These are phyloP conservation scores for Harpalus rufipes DNA, from an alignment of 2,888 invertebrate genomes.

Conservation along the genomic window DNA sequence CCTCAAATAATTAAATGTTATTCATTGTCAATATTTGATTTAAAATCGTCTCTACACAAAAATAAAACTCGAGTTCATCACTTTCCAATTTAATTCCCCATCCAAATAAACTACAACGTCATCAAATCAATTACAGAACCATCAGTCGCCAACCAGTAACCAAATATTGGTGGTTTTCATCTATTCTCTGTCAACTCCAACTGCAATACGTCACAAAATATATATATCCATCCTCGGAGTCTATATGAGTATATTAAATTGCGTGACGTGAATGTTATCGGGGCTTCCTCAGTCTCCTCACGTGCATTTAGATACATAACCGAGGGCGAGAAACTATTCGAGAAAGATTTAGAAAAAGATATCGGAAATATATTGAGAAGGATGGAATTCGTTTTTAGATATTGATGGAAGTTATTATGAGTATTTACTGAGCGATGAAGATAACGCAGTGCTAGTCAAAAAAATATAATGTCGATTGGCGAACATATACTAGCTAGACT, in stretches of 20 bases:
- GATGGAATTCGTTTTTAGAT: neutral
- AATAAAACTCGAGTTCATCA: no score
- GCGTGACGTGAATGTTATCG: constrained; percentile 31
- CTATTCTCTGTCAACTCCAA: neutral
- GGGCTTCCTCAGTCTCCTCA: neutral
- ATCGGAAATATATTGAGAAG: neutral
- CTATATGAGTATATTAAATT: constrained; percentile 51
- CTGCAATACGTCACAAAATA: constrained; percentile 7
- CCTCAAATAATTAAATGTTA: no score
- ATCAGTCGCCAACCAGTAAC: no score
- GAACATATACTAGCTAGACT: no score
- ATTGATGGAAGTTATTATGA: neutral
- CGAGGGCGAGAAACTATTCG: neutral
- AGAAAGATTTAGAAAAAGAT: neutral
- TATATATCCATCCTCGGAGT: constrained; percentile 6
- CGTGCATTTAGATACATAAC: constrained; percentile 21
- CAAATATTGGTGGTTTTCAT: neutral
- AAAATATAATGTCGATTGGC: no score
- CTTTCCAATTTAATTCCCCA: no score
- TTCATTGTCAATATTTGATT: no score
- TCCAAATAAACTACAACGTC: no score
- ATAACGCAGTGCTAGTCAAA: no score
- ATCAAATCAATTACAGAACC: no score
- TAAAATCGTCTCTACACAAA: no score
- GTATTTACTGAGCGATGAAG: no score